phyloP scores from a whole-genome alignment of 2,888 invertebrate species.

The Dolichomitus sp. region DNA sequence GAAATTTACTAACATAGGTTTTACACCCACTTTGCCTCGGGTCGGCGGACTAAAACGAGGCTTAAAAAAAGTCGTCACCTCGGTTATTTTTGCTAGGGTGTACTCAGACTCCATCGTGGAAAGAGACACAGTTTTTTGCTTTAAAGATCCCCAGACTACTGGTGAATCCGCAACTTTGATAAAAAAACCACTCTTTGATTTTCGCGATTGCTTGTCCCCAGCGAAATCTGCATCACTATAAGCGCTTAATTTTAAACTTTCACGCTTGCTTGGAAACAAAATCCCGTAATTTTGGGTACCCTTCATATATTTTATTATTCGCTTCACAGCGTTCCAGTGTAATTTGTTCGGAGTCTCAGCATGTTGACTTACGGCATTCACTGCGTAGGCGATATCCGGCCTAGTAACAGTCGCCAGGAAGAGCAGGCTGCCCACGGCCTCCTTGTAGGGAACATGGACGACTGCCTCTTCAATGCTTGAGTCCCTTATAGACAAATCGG shows the following conservation, averaged over 20 bases:
- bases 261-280: slow-evolving; percentile 15
- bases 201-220: slow-evolving; percentile 57
- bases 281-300: slow-evolving; percentile 54
- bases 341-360: slow-evolving; percentile 48
- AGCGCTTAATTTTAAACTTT: slow-evolving; percentile 26
- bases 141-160: slow-evolving; percentile 62
- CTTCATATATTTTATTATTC: slow-evolving; percentile 65
- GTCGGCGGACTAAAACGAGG: too few relatives aligned
- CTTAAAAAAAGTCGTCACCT: too few relatives aligned
- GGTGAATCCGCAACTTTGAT: slow-evolving; percentile 56
- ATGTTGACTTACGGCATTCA: slow-evolving; percentile 47
- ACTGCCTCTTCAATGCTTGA: not conserved
- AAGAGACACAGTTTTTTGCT: slow-evolving; percentile 60
- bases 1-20: too few relatives aligned
- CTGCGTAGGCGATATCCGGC: slow-evolving; percentile 64
- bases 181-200: slow-evolving; percentile 67
- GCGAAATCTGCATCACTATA: slow-evolving; percentile 68
- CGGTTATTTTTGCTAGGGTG: too few relatives aligned
- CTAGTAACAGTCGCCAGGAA: slow-evolving; percentile 23
- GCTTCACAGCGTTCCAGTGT: slow-evolving; percentile 63
- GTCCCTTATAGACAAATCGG: not conserved
- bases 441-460: slow-evolving; percentile 23
- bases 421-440: slow-evolving; percentile 28
- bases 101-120: slow-evolving; percentile 66
- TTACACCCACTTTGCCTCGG: too few relatives aligned